Evolutionary conservation across 1,140 invertebrate species (phyloP).

Genomic region (Brachionus koreanus): DNA sequence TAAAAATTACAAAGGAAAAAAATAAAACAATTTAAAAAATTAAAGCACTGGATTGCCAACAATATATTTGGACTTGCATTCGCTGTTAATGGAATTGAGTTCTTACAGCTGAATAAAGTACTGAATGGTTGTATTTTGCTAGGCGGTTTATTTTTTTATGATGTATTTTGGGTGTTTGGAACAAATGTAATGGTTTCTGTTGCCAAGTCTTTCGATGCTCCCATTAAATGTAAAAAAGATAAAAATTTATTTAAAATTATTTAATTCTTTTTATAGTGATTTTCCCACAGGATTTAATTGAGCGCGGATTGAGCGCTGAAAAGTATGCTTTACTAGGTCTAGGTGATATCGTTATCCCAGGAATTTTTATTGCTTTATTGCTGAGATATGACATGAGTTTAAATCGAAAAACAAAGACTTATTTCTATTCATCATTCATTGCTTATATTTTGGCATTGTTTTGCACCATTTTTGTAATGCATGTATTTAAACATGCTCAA

Average conservation of each 20-base stretch:
- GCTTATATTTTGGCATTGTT: conserved; percentile 90
- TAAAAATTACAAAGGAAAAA: not conserved
- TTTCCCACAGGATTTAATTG: conserved; percentile 93
- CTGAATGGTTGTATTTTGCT: conserved; percentile 90
- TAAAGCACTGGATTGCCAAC: conserved; percentile 95
- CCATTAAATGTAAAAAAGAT: conserved; percentile 77
- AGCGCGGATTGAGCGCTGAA: conserved; percentile 80
- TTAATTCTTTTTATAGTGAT: conserved; percentile 70
- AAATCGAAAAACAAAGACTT: conserved; percentile 54
- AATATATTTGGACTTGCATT: conserved; percentile 97
- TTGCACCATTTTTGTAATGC: conserved; percentile 93
- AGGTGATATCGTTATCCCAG: conserved; percentile 97
- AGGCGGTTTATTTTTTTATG: conserved; percentile 92
- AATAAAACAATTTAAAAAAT: conserved; percentile 46
- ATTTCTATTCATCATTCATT: conserved; percentile 87
- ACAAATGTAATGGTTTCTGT: conserved; percentile 70
- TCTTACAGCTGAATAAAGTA: conserved; percentile 83
- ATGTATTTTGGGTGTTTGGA: conserved; percentile 89
- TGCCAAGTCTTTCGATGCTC: conserved; percentile 97
- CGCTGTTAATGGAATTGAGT: conserved; percentile 93
- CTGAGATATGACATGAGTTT: conserved; percentile 75
- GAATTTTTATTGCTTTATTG: conserved; percentile 95
- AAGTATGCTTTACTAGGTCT: conserved; percentile 98
- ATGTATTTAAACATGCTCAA: conserved; percentile 91
- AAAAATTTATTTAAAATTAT: conserved; percentile 3